A percentile compares a stretch with the other conserved stretches of the same genome.
These are phyloP conservation scores for Chelon labrosus DNA, from an alignment of 2,797 vertebrate genomes.

Conservation along the genomic window DNA sequence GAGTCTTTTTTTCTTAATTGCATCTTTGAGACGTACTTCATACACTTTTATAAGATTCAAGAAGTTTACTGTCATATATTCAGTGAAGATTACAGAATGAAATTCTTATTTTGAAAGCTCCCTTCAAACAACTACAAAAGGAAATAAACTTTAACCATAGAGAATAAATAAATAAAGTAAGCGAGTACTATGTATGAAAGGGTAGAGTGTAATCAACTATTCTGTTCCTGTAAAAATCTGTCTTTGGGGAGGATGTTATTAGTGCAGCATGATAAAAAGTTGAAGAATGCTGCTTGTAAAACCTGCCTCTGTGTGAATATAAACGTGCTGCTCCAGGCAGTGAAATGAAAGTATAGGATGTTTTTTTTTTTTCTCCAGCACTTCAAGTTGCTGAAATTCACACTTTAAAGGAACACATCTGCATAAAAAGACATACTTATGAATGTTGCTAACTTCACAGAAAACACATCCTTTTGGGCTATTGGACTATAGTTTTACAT, in stretches of 20 bases:
- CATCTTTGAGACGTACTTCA: not conserved
- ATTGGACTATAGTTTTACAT: not conserved
- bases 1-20: constrained; percentile 19
- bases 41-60: constrained; percentile 4
- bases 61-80: too few species aligned
- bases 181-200: too few species aligned
- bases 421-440: not conserved
- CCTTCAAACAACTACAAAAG: too few species aligned
- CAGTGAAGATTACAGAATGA: too few species aligned
- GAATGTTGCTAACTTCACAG: not conserved
- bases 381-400: constrained; percentile 25
- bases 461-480: too few species aligned
- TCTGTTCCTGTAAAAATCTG: not conserved
- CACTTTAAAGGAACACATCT: constrained; percentile 14
- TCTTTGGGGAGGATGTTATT: constrained; percentile 1
- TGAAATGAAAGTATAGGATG: constrained; percentile 46
- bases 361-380: constrained; percentile 45
- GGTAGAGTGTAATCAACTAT: too few species aligned
- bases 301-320: constrained; percentile 30
- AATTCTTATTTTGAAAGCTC: too few species aligned
- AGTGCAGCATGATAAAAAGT: not conserved
- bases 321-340: constrained; percentile 29
- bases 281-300: constrained; percentile 22
- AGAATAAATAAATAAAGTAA: too few species aligned
- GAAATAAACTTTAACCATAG: too few species aligned